Percentiles rank a stretch among this genome's conserved stretches.
Conservation (phyloP, 2,797 vertebrate species). For the Esox masquinongy region DNA sequence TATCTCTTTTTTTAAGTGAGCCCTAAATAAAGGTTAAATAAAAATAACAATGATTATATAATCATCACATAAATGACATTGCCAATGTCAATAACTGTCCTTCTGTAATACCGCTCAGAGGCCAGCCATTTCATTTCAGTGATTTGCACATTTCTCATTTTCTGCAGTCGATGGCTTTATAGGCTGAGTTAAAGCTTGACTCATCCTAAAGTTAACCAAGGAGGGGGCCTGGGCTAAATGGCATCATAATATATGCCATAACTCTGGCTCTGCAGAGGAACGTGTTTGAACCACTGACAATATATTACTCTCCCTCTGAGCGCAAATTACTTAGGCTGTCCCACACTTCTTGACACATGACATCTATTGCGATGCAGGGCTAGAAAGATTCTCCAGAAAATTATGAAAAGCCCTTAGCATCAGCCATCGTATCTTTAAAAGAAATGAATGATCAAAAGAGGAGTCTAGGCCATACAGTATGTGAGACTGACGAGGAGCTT, state of each 20-base stretch:
- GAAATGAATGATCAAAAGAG: slow-evolving; percentile 47
- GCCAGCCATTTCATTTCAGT: slow-evolving; percentile 27
- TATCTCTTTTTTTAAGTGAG: no score
- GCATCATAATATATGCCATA: slow-evolving; percentile 45
- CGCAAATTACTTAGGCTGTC: slow-evolving; percentile 36
- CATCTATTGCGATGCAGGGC: slow-evolving; percentile 59
- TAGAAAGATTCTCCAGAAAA: slow-evolving; percentile 47
- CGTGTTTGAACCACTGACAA: slow-evolving; percentile 45
- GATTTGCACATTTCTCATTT: slow-evolving; percentile 29
- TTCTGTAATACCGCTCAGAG: slow-evolving; percentile 11
- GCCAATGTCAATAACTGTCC: slow-evolving; percentile 37
- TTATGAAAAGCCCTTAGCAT: slow-evolving; percentile 45
- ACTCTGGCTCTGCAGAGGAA: slow-evolving; percentile 32
- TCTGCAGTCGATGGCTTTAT: slow-evolving; percentile 27
- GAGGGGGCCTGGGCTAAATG: slow-evolving; percentile 35
- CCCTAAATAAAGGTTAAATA: not conserved
- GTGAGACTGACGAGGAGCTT: slow-evolving; percentile 3
- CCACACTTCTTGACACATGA: slow-evolving; percentile 44
- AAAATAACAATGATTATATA: slow-evolving; percentile 12
- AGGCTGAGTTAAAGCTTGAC: slow-evolving; percentile 36
- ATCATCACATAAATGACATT: slow-evolving; percentile 20
- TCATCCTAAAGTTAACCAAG: slow-evolving; percentile 44
- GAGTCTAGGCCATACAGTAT: not conserved
- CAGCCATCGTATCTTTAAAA: slow-evolving; percentile 53
- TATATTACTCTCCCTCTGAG: slow-evolving; percentile 53